Base-by-base conservation (phyloP, 2,888 invertebrate genomes). In the Amblyteles armatorius region DNA sequence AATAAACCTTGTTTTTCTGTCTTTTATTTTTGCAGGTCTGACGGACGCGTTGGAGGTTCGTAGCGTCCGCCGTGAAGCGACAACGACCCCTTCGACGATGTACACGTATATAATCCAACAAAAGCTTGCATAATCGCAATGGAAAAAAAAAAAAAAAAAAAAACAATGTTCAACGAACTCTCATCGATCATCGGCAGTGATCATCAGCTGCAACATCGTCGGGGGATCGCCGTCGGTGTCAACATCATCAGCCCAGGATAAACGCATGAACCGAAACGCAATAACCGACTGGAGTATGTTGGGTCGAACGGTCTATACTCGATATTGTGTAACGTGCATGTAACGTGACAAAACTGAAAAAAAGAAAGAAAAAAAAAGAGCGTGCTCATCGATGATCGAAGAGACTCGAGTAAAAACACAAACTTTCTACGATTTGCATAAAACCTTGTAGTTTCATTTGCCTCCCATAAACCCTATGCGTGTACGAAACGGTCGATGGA, bases 361-460 rank as follows among this genome's bases (percentile, higher is more conserved):
- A 65, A 84, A 79, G 69, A 82, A 74, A 76, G 40, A 44, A 40
- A 40, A 1, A 48, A 84, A 79, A 73, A 78, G 82, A 82, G 50
- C 74, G 69, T 82, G 79, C 73, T 79, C 80, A 78, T 77, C 78
- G 83, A 74, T 81, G 78, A 80, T 79, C 74, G 73, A 78, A 44
- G 79, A 81, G 84, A 33, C 83, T 71, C 84, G 77, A 83, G 69
- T 80, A 68, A 77, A 76, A 82, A 82, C 44, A 86, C 76, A 79
- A 79, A 82, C 82, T 86, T 86, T 86, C 84, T 87, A 87, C 87
- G 79, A 87, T 85, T 87, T 87, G 72, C 80, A 85, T 86, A 86
- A 44, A 83, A 83, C 78, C 82, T 83, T 80, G 85, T 74, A 67
- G 80, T 84, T 85, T 85, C 48, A 83, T 83, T 83, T 63, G 36